Conservation (phyloP, 2,113 vertebrate species). For the Panthera uncia region DNA sequence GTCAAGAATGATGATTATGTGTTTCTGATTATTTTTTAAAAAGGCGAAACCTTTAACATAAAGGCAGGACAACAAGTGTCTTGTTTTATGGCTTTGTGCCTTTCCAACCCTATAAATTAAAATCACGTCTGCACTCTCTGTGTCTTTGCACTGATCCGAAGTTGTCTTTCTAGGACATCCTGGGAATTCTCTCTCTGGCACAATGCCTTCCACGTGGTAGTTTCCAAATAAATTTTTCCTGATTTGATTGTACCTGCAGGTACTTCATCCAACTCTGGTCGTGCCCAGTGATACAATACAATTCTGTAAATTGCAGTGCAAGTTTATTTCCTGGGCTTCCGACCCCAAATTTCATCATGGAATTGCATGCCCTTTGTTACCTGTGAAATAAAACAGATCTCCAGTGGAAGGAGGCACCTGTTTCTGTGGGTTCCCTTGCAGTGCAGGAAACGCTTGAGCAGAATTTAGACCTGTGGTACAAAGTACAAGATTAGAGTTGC, state of each 20-base stretch:
- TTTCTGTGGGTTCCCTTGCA: neutral
- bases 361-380: neutral
- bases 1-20: slow-evolving; percentile 67
- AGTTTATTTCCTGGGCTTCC: neutral
- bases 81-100: slow-evolving; percentile 55
- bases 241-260: slow-evolving; percentile 24
- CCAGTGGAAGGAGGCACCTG: neutral
- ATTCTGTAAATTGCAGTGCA: slow-evolving; percentile 4
- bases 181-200: neutral
- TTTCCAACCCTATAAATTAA: slow-evolving; percentile 17
- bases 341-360: slow-evolving; percentile 28
- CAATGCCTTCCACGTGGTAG: neutral
- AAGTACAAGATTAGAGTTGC: slow-evolving; percentile 8
- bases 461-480: slow-evolving; percentile 37
- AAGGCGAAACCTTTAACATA: slow-evolving; percentile 38
- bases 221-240: slow-evolving; percentile 38
- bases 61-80: slow-evolving; percentile 74
- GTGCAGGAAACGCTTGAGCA: neutral
- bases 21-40: slow-evolving; percentile 66
- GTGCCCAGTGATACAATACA: neutral
- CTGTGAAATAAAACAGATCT: slow-evolving; percentile 51
- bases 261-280: slow-evolving; percentile 25
- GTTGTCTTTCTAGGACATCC: slow-evolving; percentile 1
- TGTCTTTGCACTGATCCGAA: neutral
- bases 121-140: neutral